Base-by-base conservation (phyloP, 2,113 vertebrate genomes). In the Halichoeres trimaculatus region DNA sequence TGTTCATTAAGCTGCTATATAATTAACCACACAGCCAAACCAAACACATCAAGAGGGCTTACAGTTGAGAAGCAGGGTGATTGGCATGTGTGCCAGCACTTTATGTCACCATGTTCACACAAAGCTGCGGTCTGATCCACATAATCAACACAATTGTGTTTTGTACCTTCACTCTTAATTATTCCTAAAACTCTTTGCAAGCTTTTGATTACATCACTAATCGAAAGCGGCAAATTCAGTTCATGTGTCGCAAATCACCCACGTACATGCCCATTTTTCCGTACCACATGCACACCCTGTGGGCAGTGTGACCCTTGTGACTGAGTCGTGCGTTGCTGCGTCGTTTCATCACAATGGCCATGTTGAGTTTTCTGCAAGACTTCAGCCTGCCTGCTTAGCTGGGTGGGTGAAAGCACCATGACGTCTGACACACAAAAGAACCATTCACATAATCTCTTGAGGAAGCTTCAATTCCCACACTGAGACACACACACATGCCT, bases 351-450 rank as follows among this genome's bases (percentile, higher is more conserved):
- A 89, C 83, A 89, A 86, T 85, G 67, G 68, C 63, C 22, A 47
- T 43, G 83, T 81, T 88, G 64, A 87, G 66, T 59, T 72, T 70
- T 72, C 82, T 83, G 85, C 63, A 53, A 73, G 69, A 78, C 77
- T 74, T 65, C 20, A 61, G 67, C 66, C 77, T 0, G 84, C 55
- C 70, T 69, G 68, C 67, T 71, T 58, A 85, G 82, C 69, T 0
- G 59, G 77, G 84, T 80, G 85, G 88, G 84, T 68, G 73, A 77
- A 70, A 82, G 70, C 63, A 35, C 26, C 47, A 58, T 83, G 83
- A 77, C 64, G 54, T 83, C 24, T 10, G 30, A 48, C 53, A n/a
- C 74, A 92, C 87, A 92, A 91, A 89, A 89, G 84, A 56, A 16
- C 35, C 80, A 84, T 92, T 88, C 79, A 88, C 73, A 20, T 53